Evolutionary conservation across 1,140 invertebrate species (phyloP), one percentile per base, ranked within the genome.

Genomic region (Camponotus floridanus): DNA sequence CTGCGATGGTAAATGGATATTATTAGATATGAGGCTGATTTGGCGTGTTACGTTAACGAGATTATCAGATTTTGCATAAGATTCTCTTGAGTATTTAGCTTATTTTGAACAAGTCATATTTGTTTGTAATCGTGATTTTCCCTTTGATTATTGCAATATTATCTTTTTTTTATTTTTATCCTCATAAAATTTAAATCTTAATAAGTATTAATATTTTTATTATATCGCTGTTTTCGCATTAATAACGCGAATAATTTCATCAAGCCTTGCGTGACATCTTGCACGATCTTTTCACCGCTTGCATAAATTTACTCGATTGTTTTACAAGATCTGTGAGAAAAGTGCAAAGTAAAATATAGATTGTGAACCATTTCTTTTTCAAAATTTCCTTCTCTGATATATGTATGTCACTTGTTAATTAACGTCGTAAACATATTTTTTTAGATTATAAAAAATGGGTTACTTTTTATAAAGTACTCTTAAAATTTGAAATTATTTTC

Each of bases 281-380:
- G 83, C 81, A 65, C 83, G 88, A 89, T 86, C 62, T 70, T 70
- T 51, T 86, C 73, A 80, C 45, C 36, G 70, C 31, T 89, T 88
- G 70, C 86, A 21, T 64, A 89, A 89, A 2, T 9, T n/a, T 21
- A 48, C 39, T 73, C 57, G 21, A 65, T 51, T 71, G 59, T 67
- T 33, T 51, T 51, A 26, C 13, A 62, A 67, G 61, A 55, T n/a
- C 42, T 62, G 76, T 80, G 83, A 86, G 62, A 88, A 81, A 79
- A 65, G 15, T 33, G 45, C n/a, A 18, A 31, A 76, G 57, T 70
- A 68, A 71, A 73, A 36, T 68, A 70, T 57, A 45, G 51, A 39
- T 76, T 68, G 48, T 85, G 45, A 76, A 89, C n/a, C 8, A 11
- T 39, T 9, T 21, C 13, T 15, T n/a, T 39, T n/a, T 39, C 15